Percentiles rank a stretch among this genome's conserved stretches.
phyloP scores from a whole-genome alignment of 1,140 invertebrate species.

The Dendrolimus kikuchii region DNA sequence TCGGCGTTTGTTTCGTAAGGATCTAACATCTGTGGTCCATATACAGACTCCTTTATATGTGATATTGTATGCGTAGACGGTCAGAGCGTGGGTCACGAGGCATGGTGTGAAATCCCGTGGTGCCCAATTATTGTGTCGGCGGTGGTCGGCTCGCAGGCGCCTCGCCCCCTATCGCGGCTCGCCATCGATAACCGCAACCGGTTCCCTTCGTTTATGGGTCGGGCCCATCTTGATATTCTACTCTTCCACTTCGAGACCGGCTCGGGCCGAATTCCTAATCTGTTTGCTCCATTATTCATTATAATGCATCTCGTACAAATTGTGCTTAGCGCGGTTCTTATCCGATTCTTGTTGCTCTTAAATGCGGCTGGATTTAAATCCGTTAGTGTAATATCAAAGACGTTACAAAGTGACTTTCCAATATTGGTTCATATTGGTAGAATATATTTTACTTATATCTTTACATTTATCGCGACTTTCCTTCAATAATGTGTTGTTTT shows the following conservation, averaged over 20 bases:
- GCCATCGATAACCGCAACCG: constrained; percentile 60
- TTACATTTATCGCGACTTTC: too few relatives aligned
- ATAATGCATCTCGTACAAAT: constrained; percentile 7
- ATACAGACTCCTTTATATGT: background rate
- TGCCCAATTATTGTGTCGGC: constrained; percentile 61
- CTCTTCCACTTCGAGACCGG: constrained; percentile 8
- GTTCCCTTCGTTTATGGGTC: constrained; percentile 59
- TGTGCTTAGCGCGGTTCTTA: background rate
- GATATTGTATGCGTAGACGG: background rate
- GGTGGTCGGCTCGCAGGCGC: constrained; percentile 56
- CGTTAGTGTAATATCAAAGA: background rate
- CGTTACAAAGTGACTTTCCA: too few relatives aligned
- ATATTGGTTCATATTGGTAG: too few relatives aligned
- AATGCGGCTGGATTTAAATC: background rate
- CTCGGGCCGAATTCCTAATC: constrained; percentile 20
- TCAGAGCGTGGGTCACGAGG: background rate
- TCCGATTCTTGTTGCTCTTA: background rate
- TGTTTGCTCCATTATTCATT: constrained; percentile 9
- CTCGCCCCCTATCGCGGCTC: constrained; percentile 57
- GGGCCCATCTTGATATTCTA: constrained; percentile 32
- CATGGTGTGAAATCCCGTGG: constrained; percentile 67
- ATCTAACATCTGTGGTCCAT: too few relatives aligned
- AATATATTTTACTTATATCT: too few relatives aligned
- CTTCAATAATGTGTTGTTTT: too few relatives aligned
- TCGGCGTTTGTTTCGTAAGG: too few relatives aligned